phyloP scores from a whole-genome alignment of 2,113 vertebrate species.

The Amia ocellicauda region DNA sequence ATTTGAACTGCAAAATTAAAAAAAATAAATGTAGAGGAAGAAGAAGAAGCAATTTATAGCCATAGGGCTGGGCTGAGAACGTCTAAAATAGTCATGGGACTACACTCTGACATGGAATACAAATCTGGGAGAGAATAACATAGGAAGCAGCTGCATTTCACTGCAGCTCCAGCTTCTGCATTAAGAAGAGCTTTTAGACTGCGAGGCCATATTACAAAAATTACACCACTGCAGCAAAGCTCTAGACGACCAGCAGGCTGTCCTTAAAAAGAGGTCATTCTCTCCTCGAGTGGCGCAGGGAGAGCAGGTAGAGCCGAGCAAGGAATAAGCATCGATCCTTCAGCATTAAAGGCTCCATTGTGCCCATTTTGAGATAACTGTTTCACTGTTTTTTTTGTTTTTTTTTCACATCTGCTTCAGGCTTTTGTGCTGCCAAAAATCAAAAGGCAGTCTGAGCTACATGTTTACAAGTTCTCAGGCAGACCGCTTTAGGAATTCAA shows the following conservation, averaged over 20 bases:
- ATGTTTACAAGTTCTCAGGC: too few species aligned
- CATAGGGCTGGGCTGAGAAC: too few species aligned
- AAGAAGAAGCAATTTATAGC: not conserved
- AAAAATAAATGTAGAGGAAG: not conserved
- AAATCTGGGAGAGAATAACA: not conserved
- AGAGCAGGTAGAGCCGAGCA: not conserved
- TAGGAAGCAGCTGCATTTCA: not conserved
- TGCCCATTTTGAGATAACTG: not conserved
- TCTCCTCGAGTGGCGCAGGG: not conserved
- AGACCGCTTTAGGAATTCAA: too few species aligned
- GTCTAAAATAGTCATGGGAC: not conserved
- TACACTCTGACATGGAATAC: not conserved
- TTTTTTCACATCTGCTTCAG: too few species aligned
- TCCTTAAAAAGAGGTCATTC: constrained; percentile 1
- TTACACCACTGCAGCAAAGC: not conserved
- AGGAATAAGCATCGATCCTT: not conserved
- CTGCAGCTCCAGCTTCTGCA: not conserved
- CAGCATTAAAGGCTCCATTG: not conserved
- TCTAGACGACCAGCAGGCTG: not conserved
- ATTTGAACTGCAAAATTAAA: not conserved
- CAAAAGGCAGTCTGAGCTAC: too few species aligned
- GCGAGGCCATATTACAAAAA: not conserved
- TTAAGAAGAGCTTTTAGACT: not conserved
- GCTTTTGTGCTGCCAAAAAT: too few species aligned
- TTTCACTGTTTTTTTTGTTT: too few species aligned